phyloP scores from a whole-genome alignment of 2,888 invertebrate species.

The Phortica okadai region DNA sequence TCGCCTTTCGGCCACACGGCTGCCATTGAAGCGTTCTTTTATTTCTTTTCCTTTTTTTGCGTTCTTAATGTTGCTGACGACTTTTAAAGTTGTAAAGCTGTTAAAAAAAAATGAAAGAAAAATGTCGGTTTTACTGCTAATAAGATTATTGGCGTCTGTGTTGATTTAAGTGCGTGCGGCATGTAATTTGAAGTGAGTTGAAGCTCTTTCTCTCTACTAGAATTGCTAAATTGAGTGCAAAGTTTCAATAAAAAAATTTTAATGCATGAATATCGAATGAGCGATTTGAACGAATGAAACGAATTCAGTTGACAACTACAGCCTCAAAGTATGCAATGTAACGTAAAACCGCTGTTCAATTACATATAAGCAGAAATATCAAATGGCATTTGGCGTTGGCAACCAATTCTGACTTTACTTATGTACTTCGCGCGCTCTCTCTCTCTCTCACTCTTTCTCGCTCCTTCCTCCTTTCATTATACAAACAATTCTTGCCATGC shows the following conservation, averaged over 20 bases:
- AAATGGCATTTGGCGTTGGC: no score
- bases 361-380: no score
- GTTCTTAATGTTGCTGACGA: neutral
- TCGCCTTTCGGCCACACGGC: neutral
- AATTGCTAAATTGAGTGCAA: no score
- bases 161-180: neutral
- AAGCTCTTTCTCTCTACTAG: no score
- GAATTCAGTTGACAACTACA: neutral
- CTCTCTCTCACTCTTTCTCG: no score
- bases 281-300: neutral
- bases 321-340: no score
- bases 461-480: no score
- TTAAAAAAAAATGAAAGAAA: neutral
- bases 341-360: no score
- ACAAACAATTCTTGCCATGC: no score
- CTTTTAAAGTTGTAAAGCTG: neutral
- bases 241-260: neutral
- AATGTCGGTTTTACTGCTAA: constrained; percentile 14
- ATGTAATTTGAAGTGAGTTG: neutral
- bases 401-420: no score
- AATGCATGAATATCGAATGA: neutral
- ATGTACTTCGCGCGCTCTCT: no score
- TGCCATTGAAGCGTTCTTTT: neutral
- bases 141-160: neutral
- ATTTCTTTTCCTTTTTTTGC: neutral